A percentile compares a stretch with the other conserved stretches of the same genome.
Conservation (phyloP, 2,888 invertebrate species). For the Euspilapteryx auroguttella region DNA sequence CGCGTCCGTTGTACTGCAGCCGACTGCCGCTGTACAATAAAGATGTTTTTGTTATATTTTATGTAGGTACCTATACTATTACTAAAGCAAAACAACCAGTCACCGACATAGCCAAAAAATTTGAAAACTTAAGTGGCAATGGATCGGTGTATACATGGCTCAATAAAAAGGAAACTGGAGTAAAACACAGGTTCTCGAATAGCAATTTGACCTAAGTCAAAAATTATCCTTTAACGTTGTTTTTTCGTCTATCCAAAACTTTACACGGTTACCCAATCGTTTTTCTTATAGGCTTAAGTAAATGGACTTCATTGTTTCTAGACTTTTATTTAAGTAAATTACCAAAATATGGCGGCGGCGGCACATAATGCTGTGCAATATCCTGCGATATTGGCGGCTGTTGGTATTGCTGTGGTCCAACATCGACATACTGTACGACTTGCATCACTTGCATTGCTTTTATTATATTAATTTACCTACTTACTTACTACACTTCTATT, state of each 20-base stretch:
- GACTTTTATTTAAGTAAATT: slow-evolving; percentile 9
- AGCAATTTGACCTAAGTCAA: no score
- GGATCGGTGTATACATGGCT: no score
- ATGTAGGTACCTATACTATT: no score
- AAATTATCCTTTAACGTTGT: no score
- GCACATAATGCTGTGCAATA: slow-evolving; percentile 45
- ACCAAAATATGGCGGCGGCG: slow-evolving; percentile 55
- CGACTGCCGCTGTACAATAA: slow-evolving; percentile 27
- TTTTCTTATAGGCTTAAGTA: neutral
- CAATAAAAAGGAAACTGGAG: no score
- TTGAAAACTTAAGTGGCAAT: no score
- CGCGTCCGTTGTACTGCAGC: slow-evolving; percentile 32
- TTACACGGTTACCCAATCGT: no score
- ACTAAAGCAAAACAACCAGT: no score
- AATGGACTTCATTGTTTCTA: neutral
- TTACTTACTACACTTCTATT: no score
- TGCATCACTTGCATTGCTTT: slow-evolving; percentile 65
- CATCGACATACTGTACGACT: slow-evolving; percentile 66
- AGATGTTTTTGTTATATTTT: neutral
- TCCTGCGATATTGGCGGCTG: slow-evolving; percentile 49
- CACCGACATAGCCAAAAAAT: no score
- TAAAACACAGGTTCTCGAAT: no score
- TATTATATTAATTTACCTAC: slow-evolving; percentile 7
- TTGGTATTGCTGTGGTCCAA: slow-evolving; percentile 44
- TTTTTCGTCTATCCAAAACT: no score